phyloP scores from a whole-genome alignment of 2,888 invertebrate species.

The Strigamia transsilvanica region DNA sequence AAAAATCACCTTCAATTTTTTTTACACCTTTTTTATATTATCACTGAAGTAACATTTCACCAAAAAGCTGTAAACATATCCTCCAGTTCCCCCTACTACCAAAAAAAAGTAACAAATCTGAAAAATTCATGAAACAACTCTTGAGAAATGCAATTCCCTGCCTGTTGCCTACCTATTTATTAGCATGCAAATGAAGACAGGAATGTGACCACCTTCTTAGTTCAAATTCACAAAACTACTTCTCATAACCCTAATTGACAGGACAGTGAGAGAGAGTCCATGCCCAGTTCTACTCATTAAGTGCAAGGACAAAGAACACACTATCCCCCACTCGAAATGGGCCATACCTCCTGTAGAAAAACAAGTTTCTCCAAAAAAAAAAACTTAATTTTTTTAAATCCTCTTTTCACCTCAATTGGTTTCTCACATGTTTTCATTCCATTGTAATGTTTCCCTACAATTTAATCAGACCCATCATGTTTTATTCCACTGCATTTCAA shows the following conservation, averaged over 20 bases:
- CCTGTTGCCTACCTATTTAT: constrained; percentile 23
- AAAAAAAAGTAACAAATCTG: background rate
- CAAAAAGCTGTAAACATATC: constrained; percentile 18
- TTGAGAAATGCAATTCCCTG: constrained; percentile 35
- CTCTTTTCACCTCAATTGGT: constrained; percentile 27
- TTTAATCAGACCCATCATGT: background rate
- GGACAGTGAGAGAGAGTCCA: constrained; percentile 4
- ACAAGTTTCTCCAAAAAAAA: background rate
- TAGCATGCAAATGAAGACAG: constrained; percentile 30
- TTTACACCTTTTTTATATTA: background rate
- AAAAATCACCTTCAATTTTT: background rate
- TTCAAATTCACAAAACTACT: constrained; percentile 7
- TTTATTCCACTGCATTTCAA: constrained; percentile 14
- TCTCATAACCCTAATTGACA: constrained; percentile 44
- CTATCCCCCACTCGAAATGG: background rate
- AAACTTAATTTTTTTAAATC: background rate
- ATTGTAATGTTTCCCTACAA: background rate
- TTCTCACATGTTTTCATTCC: constrained; percentile 10
- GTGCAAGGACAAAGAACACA: constrained; percentile 11
- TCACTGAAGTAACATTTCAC: constrained; percentile 9
- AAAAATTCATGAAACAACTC: constrained; percentile 37
- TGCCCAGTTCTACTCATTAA: constrained; percentile 13
- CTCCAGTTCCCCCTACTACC: background rate
- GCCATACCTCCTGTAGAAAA: constrained; percentile 6
- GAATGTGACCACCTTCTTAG: constrained; percentile 19